Percentiles rank a stretch among this genome's conserved stretches.
phyloP scores from a whole-genome alignment of 2,888 invertebrate species.

The Agonum fuliginosum region DNA sequence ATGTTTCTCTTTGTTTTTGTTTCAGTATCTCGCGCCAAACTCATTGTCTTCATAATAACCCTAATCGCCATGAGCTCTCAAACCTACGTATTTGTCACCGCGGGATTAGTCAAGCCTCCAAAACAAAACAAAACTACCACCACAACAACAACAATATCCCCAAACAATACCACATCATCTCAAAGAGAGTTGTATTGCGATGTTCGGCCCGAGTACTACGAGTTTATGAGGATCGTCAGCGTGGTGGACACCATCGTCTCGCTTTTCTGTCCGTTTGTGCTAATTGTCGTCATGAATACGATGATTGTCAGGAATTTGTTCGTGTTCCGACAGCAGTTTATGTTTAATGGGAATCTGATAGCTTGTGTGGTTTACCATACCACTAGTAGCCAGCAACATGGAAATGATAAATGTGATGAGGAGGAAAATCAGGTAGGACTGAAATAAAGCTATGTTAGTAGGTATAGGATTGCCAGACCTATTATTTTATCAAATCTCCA shows the following conservation, averaged over 20 bases:
- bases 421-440: slow-evolving; percentile 17
- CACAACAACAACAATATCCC: neutral
- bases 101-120: slow-evolving; percentile 68
- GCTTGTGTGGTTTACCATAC: slow-evolving; percentile 22
- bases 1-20: too few relatives aligned
- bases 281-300: slow-evolving; percentile 79
- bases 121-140: neutral
- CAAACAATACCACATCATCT: neutral
- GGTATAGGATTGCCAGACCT: too few relatives aligned
- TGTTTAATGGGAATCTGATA: neutral
- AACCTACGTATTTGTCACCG: slow-evolving; percentile 72
- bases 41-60: slow-evolving; percentile 73
- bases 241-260: slow-evolving; percentile 78
- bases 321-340: slow-evolving; percentile 72
- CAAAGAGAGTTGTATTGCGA: slow-evolving; percentile 73
- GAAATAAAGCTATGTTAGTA: too few relatives aligned
- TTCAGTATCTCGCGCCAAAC: slow-evolving; percentile 76
- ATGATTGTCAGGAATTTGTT: slow-evolving; percentile 77
- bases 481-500: too few relatives aligned
- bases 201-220: slow-evolving; percentile 73
- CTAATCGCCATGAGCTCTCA: slow-evolving; percentile 71
- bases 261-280: slow-evolving; percentile 77
- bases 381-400: neutral
- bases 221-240: slow-evolving; percentile 76
- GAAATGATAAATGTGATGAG: neutral